Evolutionary conservation across 1,140 invertebrate genomes (phyloP), one percentile per base, ranked within the genome.

Genomic region (Dendrolimus kikuchii): DNA sequence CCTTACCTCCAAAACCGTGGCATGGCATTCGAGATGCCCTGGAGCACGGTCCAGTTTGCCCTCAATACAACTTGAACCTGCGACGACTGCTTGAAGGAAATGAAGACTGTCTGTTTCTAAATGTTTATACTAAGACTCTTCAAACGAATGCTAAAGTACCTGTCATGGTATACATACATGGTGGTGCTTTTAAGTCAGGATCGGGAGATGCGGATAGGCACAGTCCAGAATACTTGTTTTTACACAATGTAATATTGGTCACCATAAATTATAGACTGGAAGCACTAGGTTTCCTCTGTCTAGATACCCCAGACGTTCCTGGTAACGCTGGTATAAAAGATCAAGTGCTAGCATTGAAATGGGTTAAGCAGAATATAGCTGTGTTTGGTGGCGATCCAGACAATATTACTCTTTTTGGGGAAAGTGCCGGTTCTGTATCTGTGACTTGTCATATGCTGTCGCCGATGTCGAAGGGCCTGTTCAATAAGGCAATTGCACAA

Each of bases 131-230:
- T 7, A 90, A 89, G 47, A 71, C 75, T 6, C 56, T 89, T 47
- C 57, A 64, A 9, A 8, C 53, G 4, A 46, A 61, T 38, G 51
- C 67, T 6, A 90, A 74, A 48, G 54, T 79, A 54, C 85, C 92
- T 2, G 91, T 92, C 0, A 90, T 93, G 88, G 86, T 93, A 0
- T 95, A 89, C 87, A 88, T 95, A 10, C 90, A 94, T 71, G 93
- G 93, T 0, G 93, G 93, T 8, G 88, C 86, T n/a, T 92, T 92
- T 55, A 76, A 86, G 9, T 76, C 76, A 49, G 91, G 91, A n/a
- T 88, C 85, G 7, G 86, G 85, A 7, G 84, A 87, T 59, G 74
- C 76, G 1, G 70, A 77, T 7, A 55, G 79, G 0, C 90, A 90
- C 59, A 88, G 89, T 0, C 90, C 90, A 1, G 90, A 91, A 58